phyloP scores from a whole-genome alignment of 2,888 invertebrate species.

The Trissolcus japonicus region DNA sequence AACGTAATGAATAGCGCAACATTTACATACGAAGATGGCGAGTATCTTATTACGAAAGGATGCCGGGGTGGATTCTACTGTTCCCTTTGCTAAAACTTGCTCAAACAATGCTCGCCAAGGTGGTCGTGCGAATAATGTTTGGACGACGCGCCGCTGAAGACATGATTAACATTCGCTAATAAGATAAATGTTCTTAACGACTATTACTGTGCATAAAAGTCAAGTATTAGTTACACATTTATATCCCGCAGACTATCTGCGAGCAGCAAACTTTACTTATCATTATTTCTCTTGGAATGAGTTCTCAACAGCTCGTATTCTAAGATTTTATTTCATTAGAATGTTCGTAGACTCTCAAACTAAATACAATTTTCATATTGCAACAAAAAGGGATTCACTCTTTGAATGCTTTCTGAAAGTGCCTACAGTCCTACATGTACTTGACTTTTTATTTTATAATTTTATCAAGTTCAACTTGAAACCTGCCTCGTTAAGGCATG shows the following conservation, averaged over 20 bases:
- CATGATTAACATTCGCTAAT: conserved; percentile 77
- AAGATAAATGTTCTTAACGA: conserved; percentile 74
- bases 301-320: neutral
- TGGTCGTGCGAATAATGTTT: conserved; percentile 73
- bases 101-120: conserved; percentile 74
- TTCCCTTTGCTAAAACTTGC: conserved; percentile 64
- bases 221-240: conserved; percentile 34
- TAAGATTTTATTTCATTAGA: no score
- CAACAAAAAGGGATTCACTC: conserved; percentile 2
- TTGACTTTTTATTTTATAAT: conserved; percentile 1
- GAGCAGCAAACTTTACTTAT: neutral
- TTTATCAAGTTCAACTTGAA: conserved; percentile 33
- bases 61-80: conserved; percentile 63
- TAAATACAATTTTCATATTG: neutral
- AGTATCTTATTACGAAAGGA: conserved; percentile 75
- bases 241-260: neutral
- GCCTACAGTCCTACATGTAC: neutral
- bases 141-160: conserved; percentile 75
- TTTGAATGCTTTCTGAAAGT: neutral
- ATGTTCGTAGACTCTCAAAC: no score
- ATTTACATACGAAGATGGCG: conserved; percentile 76
- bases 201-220: conserved; percentile 66
- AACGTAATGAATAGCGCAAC: conserved; percentile 74
- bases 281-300: neutral
- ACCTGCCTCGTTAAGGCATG: conserved; percentile 23